Evolutionary conservation across 2,888 invertebrate species (phyloP), one percentile per base, ranked within the genome.

Genomic region (Muscina levida): DNA sequence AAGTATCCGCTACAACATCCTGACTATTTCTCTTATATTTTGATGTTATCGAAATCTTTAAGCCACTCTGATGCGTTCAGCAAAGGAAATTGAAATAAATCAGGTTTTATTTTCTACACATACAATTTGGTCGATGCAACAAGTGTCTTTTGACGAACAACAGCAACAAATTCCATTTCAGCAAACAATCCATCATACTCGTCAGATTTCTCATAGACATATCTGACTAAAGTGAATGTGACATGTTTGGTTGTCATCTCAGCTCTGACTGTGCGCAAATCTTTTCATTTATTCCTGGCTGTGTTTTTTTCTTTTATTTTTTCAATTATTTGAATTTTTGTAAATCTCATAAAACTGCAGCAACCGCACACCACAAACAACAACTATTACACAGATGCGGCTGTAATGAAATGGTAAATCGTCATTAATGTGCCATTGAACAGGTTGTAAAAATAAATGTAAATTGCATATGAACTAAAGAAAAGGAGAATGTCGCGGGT

Each of bases 341-440:
- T n/a, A n/a, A 66, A 66, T 66, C 15, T 66, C 48, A 66, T 66
- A 31, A 66, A 48, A 15, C 48, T 15, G 37, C 15, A 17, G 8
- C 19, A 8, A 39, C 37, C 6, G 13, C 17, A 37, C n/a, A 59
- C 17, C 59, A 48, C 37, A 46, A 5, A n/a, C 56, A 56, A 24
- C 56, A 15, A 51, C 3, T n/a, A n/a, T n/a, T n/a, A n/a, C n/a
- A n/a, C n/a, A n/a, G 51, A 56, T 13, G 6, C 26, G 13, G 24
- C 24, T 17, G 37, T 17, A 39, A 62, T 42, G 42, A 39, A 62
- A 42, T 62, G 39, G 42, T 39, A 62, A 39, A 39, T 62, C 42
- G 62, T 46, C 46, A 66, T 77, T 77, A 71, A 56, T 77, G 71
- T 77, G 76, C 48, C 76, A 71, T 39, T 39, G 13, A 44, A 62